Evolutionary conservation across 2,888 invertebrate species (phyloP).

Genomic region (Plutella xylostella): DNA sequence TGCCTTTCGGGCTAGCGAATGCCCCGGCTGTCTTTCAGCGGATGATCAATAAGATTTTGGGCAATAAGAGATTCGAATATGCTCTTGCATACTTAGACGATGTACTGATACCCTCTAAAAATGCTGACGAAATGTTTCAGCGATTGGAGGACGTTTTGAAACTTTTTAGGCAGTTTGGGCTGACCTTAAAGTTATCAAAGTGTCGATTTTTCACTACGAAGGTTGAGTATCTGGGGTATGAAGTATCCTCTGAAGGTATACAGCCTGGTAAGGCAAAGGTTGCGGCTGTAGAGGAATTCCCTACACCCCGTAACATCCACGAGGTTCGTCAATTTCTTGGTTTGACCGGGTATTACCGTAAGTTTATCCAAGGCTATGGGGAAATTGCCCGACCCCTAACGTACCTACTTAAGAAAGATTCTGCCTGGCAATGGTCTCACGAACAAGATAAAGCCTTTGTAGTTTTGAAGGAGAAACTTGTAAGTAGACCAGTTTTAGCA

Average conservation of each 20-base stretch:
- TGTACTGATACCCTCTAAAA: neutral
- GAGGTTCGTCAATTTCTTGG: slow-evolving; percentile 7
- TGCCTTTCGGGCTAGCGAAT: neutral
- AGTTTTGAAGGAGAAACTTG: neutral
- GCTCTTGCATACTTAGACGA: slow-evolving; percentile 1
- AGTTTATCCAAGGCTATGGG: slow-evolving; percentile 9
- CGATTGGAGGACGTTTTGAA: neutral
- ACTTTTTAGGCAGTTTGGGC: neutral
- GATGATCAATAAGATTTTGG: neutral
- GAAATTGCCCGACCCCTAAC: neutral
- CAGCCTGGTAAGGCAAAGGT: neutral
- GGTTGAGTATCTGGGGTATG: slow-evolving; percentile 3
- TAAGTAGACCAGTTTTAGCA: slow-evolving; percentile 13
- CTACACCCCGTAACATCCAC: neutral
- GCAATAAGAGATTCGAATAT: neutral
- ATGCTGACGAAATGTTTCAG: neutral
- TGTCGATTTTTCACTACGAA: neutral
- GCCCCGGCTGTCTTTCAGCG: neutral
- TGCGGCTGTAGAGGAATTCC: neutral
- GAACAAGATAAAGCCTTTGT: neutral
- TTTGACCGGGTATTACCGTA: slow-evolving; percentile 7
- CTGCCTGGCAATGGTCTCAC: neutral
- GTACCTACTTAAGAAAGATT: slow-evolving; percentile 7
- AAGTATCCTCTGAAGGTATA: neutral
- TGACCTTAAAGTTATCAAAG: neutral